phyloP scores from a whole-genome alignment of 2,888 invertebrate genomes.

The Oscheius sp. region DNA sequence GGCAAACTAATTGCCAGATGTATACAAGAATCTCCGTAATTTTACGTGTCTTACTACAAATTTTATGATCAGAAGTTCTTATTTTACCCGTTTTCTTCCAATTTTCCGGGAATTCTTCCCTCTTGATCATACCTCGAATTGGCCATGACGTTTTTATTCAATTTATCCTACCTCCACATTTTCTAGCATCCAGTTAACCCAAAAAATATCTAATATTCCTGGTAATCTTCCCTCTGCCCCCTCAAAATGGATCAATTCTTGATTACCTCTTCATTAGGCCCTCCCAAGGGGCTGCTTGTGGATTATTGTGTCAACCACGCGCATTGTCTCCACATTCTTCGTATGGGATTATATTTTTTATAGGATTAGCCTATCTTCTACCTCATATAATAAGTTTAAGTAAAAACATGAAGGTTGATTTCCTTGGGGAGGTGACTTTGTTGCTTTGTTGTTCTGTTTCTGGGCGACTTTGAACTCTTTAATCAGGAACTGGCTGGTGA shows the following conservation, averaged over 20 bases:
- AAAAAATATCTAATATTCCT: conserved; percentile 4
- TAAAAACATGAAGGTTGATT: too few species aligned
- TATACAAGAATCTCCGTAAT: not conserved
- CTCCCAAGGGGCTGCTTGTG: conserved; percentile 14
- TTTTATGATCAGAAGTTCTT: too few species aligned
- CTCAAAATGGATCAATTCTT: conserved; percentile 14
- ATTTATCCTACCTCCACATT: not conserved
- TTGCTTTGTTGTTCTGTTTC: too few species aligned
- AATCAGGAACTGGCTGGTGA: too few species aligned
- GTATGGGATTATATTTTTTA: not conserved
- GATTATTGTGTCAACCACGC: not conserved
- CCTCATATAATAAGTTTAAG: not conserved
- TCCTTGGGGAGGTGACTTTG: too few species aligned
- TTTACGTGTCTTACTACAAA: not conserved
- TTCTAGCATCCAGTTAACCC: not conserved
- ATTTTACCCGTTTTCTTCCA: too few species aligned
- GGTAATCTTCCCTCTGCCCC: conserved; percentile 3
- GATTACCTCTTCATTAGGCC: conserved; percentile 34
- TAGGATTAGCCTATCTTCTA: not conserved
- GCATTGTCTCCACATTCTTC: not conserved
- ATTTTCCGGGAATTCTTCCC: too few species aligned
- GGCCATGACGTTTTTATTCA: not conserved
- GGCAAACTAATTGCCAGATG: conserved; percentile 31
- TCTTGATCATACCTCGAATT: not conserved
- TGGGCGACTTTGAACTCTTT: too few species aligned